Base-by-base conservation (phyloP, 64 coral and sea anemone species). In the Dendronephthya gigantea region DNA sequence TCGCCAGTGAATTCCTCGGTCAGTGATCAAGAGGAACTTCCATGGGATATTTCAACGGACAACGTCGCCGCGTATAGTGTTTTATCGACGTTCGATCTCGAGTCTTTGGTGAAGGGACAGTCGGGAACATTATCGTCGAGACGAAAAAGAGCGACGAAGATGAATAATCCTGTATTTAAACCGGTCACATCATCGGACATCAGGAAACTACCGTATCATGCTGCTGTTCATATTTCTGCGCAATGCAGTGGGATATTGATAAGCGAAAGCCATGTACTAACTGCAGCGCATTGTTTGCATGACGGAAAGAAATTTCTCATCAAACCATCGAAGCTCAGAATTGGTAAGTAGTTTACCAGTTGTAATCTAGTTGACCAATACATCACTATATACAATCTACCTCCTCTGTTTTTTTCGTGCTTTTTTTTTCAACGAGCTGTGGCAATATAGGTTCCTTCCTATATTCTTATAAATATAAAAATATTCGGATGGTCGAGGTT, bases 181-280 rank as follows among this genome's bases (percentile, higher is more conserved):
- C 16, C 72, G 27, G 72, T 79, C 36, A 2, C 4, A 39, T 16
- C 72, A 1, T 79, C 36, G 11, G 72, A 79, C 72, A 79, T 39
- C 36, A 34, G 15, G 32, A 79, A 8, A 36, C 19, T 11, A 15
- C 72, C 72, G 36, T 79, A 79, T 33, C 36, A 29, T 19, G 72
- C 27, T 6, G 72, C 36, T 9, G 72, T 79, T 35, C 72, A 33
- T 35, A 34, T 79, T 29, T 79, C 72, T 15, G 30, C 9, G 14
- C 19, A 79, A 79, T 79, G 72, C 30, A 79, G 32, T 79, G 72
- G 72, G 36, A 79, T 33, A 36, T 79, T 79, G 72, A 79, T 79
- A 29, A 79, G 72, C 36, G 16, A 39, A 10, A 33, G 32, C 31
- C 72, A 79, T 39, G 72, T 79, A 1, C 36, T 79, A 1, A 79